Evolutionary conservation across 1,140 invertebrate species (phyloP), one percentile per base, ranked within the genome.

Genomic region (Brachionus plicatilis): DNA sequence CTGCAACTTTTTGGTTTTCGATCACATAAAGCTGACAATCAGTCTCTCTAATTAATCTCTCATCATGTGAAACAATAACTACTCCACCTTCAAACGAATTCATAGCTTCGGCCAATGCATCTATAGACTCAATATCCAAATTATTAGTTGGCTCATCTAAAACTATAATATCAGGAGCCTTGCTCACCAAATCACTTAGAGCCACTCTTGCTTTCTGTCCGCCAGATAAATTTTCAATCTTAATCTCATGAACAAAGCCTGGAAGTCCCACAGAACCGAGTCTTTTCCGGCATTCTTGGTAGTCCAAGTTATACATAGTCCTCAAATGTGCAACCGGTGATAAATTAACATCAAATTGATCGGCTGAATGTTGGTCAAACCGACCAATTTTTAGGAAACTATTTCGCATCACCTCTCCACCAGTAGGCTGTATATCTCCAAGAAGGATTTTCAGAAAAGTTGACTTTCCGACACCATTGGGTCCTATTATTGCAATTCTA

Each of bases 121-220:
- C 97, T 86, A 99, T 99, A 20, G 96, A 98, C 91, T 99, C 97
- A 86, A 99, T 98, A 90, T 99, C 97, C 84, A 99, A 90, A 91
- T 98, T 98, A 89, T 99, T 99, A 12, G 96, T 98, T 84, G 97
- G 97, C 92, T 99, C 97, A 91, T 99, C 96, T 86, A 99, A 90
- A 88, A 99, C 96, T 24, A 98, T 92, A 20, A 98, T 95, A 92
- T 99, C 96, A 0, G 96, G 96, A 14, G 93, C 95, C 90, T 95
- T 95, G 5, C 96, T 91, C 78, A 95, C 95, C 2, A 99, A 90
- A 90, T 98, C 96, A 14, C 96, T 96, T 6, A 99, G 89, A 1
- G 97, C 97, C 0, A 99, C 96, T 60, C 96, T 91, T 5, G 96
- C 95, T 91, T 98, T 99, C 90, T 99, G 97, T 27, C 97, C 97